A percentile compares a stretch with the other conserved stretches of the same genome.
phyloP scores from a whole-genome alignment of 1,140 invertebrate species.

The Bombus fervidus region DNA sequence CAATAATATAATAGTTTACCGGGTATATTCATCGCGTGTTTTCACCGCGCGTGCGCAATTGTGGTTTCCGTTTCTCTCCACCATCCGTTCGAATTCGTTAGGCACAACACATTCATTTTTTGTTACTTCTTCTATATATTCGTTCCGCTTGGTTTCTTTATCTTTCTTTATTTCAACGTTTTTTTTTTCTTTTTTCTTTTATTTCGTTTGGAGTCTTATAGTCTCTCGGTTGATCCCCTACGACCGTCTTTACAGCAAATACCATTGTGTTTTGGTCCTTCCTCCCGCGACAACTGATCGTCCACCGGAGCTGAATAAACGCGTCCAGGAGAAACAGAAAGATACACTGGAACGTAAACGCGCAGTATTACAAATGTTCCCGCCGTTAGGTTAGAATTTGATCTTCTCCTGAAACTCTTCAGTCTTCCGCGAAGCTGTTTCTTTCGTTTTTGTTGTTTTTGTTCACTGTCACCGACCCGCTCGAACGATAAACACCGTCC shows the following conservation, averaged over 20 bases:
- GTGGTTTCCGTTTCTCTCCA: neutral
- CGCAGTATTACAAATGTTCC: constrained; percentile 1
- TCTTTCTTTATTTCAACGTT: neutral
- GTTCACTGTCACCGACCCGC: constrained; percentile 19
- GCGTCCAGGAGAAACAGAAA: constrained; percentile 12
- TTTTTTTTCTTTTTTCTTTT: neutral
- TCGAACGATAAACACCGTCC: neutral
- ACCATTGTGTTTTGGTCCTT: constrained; percentile 30
- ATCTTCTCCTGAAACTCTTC: neutral
- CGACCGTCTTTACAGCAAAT: constrained; percentile 41
- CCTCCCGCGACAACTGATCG: constrained; percentile 8
- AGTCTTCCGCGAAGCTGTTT: constrained; percentile 6
- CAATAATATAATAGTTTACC: neutral
- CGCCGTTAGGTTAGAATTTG: neutral
- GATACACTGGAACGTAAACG: neutral
- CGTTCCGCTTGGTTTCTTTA: neutral
- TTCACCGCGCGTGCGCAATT: neutral
- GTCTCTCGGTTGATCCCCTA: constrained; percentile 60
- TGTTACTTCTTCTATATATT: neutral
- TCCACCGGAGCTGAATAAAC: constrained; percentile 9
- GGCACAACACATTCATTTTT: constrained; percentile 57
- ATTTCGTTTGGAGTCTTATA: constrained; percentile 53
- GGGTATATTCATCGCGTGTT: neutral
- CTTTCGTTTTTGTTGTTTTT: neutral
- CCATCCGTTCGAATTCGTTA: constrained; percentile 45